phyloP scores from a whole-genome alignment of 2,888 invertebrate genomes.

The Erebia palarica region DNA sequence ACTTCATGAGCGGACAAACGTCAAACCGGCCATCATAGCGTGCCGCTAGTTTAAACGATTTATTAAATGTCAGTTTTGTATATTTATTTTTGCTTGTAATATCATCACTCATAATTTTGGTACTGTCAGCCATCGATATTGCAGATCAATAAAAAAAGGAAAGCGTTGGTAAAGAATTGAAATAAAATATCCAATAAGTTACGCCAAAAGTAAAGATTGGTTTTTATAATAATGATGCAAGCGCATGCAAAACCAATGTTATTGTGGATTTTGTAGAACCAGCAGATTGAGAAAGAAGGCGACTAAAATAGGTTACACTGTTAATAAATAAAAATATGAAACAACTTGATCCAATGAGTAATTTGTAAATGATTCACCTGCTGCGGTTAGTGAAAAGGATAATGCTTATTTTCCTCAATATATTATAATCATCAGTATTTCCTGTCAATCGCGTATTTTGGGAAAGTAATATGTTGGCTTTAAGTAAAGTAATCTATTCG shows the following conservation, averaged over 20 bases:
- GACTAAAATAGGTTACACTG: background rate
- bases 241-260: constrained; percentile 1
- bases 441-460: background rate
- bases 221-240: constrained; percentile 4
- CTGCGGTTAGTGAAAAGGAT: background rate
- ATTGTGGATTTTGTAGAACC: background rate
- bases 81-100: no score
- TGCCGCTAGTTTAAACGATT: no score
- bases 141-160: background rate
- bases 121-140: background rate
- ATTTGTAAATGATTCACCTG: background rate
- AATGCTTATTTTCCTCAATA: constrained; percentile 1
- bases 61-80: no score
- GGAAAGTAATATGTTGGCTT: no score
- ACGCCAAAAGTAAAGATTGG: background rate
- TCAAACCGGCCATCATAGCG: no score
- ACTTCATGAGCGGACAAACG: no score
- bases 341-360: background rate
- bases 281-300: constrained; percentile 9
- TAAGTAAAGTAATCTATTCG: no score
- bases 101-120: no score
- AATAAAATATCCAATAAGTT: background rate
- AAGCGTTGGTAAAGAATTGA: background rate
- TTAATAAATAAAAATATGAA: background rate
- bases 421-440: background rate